phyloP scores from a whole-genome alignment of 2,888 invertebrate genomes.

The Schizaphis graminum region DNA sequence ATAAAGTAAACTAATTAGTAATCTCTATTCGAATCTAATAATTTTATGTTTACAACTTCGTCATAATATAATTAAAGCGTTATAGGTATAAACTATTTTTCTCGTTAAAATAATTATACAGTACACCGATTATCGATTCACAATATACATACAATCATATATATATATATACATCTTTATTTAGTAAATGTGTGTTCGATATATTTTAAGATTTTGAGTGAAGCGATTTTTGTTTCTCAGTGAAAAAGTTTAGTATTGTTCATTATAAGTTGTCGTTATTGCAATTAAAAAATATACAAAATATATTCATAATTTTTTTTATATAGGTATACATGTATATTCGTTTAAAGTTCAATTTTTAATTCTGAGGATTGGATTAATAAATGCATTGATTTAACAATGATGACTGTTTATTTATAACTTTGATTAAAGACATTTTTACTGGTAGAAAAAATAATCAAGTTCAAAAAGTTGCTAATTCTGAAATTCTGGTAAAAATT shows the following conservation, averaged over 20 bases:
- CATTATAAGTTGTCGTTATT: background rate
- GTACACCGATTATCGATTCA: no score
- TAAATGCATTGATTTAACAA: background rate
- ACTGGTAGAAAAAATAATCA: background rate
- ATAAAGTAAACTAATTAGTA: background rate
- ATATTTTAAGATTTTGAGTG: background rate
- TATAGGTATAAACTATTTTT: background rate
- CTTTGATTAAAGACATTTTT: background rate
- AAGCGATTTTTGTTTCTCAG: background rate
- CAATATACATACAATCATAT: no score
- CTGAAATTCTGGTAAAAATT: no score
- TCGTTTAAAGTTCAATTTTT: background rate
- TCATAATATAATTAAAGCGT: background rate
- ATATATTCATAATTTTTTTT: background rate
- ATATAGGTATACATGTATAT: background rate
- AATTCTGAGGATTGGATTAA: background rate
- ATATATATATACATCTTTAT: no score
- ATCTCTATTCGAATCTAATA: background rate
- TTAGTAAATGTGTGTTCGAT: background rate
- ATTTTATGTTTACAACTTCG: background rate
- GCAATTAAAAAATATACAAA: background rate
- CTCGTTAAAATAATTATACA: background rate
- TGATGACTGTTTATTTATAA: background rate
- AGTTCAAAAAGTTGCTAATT: no score
- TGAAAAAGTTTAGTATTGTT: background rate